These are phyloP conservation scores for Meteorus colon DNA, from an alignment of 2,888 invertebrate genomes.

Conservation along the genomic window DNA sequence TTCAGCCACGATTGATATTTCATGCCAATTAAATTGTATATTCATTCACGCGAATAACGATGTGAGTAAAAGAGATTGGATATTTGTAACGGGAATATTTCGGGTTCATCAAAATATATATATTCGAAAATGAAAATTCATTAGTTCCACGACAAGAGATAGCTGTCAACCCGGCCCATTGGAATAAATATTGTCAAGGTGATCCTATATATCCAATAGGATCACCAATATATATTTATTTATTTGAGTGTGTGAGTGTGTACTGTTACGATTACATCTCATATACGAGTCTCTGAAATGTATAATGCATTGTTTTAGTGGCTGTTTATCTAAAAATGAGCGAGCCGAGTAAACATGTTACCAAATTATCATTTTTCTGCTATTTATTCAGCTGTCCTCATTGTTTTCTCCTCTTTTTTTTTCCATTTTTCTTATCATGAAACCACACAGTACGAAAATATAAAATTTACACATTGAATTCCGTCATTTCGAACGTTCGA, in stretches of 20 bases:
- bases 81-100: conserved; percentile 12
- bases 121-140: conserved; percentile 8
- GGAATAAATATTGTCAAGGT: conserved; percentile 4
- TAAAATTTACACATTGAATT: neutral
- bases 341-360: neutral
- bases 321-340: neutral
- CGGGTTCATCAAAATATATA: conserved; percentile 3
- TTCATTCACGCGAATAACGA: neutral
- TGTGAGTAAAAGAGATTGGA: neutral
- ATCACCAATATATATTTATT: no score
- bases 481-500: neutral
- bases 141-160: neutral
- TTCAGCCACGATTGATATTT: neutral
- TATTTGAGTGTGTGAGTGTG: no score
- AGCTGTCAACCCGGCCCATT: neutral
- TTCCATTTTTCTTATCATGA: neutral
- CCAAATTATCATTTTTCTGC: neutral
- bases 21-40: neutral
- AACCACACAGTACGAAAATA: neutral
- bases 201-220: neutral
- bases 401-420: neutral
- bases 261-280: no score
- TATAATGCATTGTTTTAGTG: neutral
- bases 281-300: neutral
- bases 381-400: neutral